A percentile compares a stretch with the other conserved stretches of the same genome.
Evolutionary conservation across 2,113 vertebrate genomes (phyloP).

Genomic region (Climacteris rufus): DNA sequence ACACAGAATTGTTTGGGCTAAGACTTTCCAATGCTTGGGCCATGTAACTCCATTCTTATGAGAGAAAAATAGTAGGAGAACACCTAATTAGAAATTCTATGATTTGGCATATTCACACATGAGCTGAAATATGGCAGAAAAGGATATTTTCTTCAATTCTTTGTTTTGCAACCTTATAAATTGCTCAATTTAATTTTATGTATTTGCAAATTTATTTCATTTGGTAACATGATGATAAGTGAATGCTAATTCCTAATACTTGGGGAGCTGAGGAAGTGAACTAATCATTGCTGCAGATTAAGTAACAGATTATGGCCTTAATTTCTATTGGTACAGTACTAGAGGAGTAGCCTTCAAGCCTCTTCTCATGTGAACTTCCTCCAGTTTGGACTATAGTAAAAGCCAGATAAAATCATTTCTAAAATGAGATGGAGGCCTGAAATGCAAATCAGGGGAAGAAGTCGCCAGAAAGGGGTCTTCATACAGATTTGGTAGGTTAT

Average conservation of each 20-base stretch:
- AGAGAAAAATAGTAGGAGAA: not conserved
- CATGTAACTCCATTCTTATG: not conserved
- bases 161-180: not conserved
- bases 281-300: not conserved
- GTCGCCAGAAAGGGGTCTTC: not conserved
- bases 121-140: not conserved
- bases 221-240: not conserved
- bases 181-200: not conserved
- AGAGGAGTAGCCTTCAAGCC: not conserved
- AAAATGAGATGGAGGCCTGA: not conserved
- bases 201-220: not conserved
- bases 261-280: not conserved
- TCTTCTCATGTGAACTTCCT: not conserved
- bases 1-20: not conserved
- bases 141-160: not conserved
- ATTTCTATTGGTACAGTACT: not conserved
- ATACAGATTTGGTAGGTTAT: slow-evolving; percentile 41
- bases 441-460: slow-evolving; percentile 25
- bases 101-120: not conserved
- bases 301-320: not conserved
- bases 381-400: not conserved
- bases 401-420: slow-evolving; percentile 43
- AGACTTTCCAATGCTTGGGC: not conserved
- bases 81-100: not conserved
- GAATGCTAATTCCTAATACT: not conserved